phyloP scores from a whole-genome alignment of 64 coral and sea anemone genomes.

The Platygyra sinensis region DNA sequence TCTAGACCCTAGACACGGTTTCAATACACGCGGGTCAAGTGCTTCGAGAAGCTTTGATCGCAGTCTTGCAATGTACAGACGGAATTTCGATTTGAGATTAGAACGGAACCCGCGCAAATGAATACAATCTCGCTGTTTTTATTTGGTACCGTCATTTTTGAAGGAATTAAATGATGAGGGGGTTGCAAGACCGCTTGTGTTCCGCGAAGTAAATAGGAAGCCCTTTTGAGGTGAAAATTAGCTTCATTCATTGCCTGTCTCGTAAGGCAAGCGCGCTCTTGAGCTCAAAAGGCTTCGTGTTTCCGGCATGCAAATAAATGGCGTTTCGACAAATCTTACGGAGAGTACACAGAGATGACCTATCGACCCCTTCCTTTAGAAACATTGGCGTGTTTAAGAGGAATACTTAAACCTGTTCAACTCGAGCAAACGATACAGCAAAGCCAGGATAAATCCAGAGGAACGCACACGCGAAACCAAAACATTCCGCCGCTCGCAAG shows the following conservation, averaged over 20 bases:
- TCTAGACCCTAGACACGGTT: background rate
- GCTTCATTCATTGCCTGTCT: slow-evolving; percentile 54
- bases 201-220: background rate
- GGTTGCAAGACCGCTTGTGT: slow-evolving; percentile 2
- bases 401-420: slow-evolving; percentile 50
- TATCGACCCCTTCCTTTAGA: slow-evolving; percentile 78
- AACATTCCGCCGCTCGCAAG: slow-evolving; percentile 36
- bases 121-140: slow-evolving; percentile 4
- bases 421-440: background rate
- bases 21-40: slow-evolving; percentile 28
- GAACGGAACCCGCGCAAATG: slow-evolving; percentile 8
- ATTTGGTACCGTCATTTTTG: background rate
- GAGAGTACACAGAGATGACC: slow-evolving; percentile 86
- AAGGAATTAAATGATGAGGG: background rate
- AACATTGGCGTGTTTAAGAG: slow-evolving; percentile 66
- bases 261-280: slow-evolving; percentile 36
- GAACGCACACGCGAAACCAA: slow-evolving; percentile 13
- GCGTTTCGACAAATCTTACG: slow-evolving; percentile 60
- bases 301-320: slow-evolving; percentile 91
- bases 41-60: slow-evolving; percentile 33
- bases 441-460: background rate
- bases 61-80: background rate
- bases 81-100: slow-evolving; percentile 45
- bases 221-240: slow-evolving; percentile 24
- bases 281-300: slow-evolving; percentile 38